Percentiles rank a stretch among this genome's conserved stretches.
Conservation (phyloP, 1,140 invertebrate genomes). For the Zaprionus tsacasi region DNA sequence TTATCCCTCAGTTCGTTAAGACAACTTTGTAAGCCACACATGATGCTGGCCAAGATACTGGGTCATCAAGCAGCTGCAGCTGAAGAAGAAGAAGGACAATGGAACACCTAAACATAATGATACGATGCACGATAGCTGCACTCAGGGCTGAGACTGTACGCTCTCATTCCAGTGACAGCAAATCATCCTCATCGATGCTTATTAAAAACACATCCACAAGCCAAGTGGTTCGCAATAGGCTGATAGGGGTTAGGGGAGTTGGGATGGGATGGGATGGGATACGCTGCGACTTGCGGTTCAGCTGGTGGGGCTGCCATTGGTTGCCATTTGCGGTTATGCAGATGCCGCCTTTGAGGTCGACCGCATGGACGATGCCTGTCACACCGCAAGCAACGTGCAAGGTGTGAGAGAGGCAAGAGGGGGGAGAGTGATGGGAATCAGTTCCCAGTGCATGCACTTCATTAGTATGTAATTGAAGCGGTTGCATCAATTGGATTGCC, state of each 20-base stretch:
- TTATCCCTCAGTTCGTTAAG: neutral
- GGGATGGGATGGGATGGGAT: neutral
- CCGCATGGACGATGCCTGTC: slow-evolving; percentile 1
- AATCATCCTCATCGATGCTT: slow-evolving; percentile 7
- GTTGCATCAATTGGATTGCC: slow-evolving; percentile 60
- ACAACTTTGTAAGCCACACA: slow-evolving; percentile 37
- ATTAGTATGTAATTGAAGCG: slow-evolving; percentile 63
- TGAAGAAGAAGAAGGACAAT: neutral
- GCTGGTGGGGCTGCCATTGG: neutral
- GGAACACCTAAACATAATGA: neutral
- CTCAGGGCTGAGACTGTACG: neutral
- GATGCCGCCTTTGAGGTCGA: slow-evolving; percentile 1
- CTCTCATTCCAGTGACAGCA: neutral
- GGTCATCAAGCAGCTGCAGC: neutral
- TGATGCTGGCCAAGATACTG: neutral
- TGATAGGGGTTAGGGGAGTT: neutral
- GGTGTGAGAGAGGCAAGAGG: neutral
- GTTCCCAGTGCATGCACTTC: slow-evolving; percentile 39
- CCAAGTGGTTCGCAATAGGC: neutral
- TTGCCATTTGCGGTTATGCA: slow-evolving; percentile 11
- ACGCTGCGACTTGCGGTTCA: neutral
- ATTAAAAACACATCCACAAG: neutral
- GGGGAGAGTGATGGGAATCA: neutral
- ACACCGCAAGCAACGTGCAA: neutral
- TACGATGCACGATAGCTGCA: neutral